Evolutionary conservation across 2,113 vertebrate species (phyloP).

Genomic region (Ciconia stormi): DNA sequence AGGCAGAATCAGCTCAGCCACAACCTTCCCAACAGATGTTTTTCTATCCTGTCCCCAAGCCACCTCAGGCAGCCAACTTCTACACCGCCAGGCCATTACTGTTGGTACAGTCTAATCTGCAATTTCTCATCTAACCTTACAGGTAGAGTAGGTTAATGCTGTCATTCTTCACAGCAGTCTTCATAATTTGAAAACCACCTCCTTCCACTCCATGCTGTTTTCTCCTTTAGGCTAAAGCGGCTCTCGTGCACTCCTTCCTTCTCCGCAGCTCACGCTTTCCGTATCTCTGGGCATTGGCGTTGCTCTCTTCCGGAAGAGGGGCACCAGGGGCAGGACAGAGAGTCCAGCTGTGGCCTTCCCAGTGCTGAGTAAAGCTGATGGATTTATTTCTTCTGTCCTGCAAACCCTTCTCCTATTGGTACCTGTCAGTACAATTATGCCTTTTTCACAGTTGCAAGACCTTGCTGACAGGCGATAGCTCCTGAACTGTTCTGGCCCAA

Average conservation of each 20-base stretch:
- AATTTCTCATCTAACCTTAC: neutral
- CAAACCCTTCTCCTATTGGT: neutral
- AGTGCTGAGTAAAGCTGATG: neutral
- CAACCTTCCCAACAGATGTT: neutral
- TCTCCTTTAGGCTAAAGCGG: neutral
- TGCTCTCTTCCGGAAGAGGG: neutral
- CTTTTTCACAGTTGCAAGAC: neutral
- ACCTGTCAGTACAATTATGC: neutral
- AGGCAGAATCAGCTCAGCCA: neutral
- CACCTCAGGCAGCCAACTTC: neutral
- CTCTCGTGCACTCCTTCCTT: neutral
- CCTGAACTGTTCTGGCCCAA: neutral
- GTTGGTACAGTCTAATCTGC: neutral
- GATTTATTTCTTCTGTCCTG: neutral
- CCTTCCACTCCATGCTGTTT: neutral
- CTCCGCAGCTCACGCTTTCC: fast-evolving
- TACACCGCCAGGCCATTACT: neutral
- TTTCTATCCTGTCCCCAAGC: neutral
- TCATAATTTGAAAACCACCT: neutral
- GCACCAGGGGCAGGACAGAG: fast-evolving
- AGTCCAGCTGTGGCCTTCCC: neutral
- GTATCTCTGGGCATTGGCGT: neutral
- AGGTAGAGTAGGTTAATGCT: neutral
- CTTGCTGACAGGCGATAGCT: neutral
- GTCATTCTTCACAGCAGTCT: neutral